Conservation (phyloP, 2,888 invertebrate genomes). For the Marronus borbonicus region DNA sequence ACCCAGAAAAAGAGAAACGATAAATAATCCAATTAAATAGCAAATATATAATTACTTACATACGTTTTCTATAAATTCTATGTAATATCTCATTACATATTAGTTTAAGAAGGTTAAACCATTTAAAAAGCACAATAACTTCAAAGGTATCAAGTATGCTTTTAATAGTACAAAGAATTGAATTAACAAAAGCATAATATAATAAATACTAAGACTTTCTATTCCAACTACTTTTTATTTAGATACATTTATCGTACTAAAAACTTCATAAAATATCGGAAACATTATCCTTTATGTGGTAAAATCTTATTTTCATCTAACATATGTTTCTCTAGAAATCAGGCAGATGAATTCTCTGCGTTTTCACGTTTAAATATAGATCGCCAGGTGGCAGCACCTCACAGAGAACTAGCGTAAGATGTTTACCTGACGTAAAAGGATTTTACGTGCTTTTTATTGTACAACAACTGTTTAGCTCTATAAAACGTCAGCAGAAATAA, state of each 20-base stretch:
- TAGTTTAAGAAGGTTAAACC: too few relatives aligned
- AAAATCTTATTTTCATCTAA: not conserved
- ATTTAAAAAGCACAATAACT: too few relatives aligned
- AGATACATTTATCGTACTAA: too few relatives aligned
- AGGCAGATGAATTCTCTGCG: not conserved
- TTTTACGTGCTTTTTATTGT: conserved; percentile 19
- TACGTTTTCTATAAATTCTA: not conserved
- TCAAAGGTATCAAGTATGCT: too few relatives aligned
- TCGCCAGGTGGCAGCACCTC: conserved; percentile 41
- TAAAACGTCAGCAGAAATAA: too few relatives aligned
- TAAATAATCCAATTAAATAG: not conserved
- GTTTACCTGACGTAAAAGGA: conserved; percentile 12
- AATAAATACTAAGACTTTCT: too few relatives aligned
- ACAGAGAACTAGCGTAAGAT: conserved; percentile 12
- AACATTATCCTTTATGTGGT: too few relatives aligned
- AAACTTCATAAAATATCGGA: too few relatives aligned
- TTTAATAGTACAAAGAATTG: too few relatives aligned
- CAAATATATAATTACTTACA: not conserved
- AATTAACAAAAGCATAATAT: too few relatives aligned
- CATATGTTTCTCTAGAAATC: not conserved
- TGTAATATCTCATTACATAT: not conserved
- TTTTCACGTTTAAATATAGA: conserved; percentile 2
- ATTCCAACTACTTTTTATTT: too few relatives aligned
- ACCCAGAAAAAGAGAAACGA: not conserved
- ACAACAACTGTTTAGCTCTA: too few relatives aligned